Base-by-base conservation (phyloP, 2,797 vertebrate species). In the Cephalopachus bancanus region DNA sequence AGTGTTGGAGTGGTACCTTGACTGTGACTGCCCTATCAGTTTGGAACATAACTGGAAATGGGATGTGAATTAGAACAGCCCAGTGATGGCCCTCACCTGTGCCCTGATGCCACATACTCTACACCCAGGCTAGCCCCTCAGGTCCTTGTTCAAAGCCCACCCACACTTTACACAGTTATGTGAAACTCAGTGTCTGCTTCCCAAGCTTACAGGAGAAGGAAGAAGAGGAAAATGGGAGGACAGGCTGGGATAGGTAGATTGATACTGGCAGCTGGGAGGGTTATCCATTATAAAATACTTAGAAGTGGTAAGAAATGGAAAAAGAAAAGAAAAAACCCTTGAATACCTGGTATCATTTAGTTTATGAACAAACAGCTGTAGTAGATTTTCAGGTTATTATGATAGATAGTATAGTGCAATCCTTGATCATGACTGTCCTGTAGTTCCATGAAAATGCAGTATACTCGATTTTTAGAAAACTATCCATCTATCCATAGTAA, bases 391-490 rank as follows among this genome's bases (percentile, higher is more conserved):
- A 79, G 53, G 65, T 94, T 72, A 26, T 55, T 37, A 7, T 49
- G 26, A 49, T 17, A 84, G 55, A 37, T 22, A 8, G 22, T 37
- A 1, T 9, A 30, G 30, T 53, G 11, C 1, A 14, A 10, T 49
- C 15, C 60, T n/a, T 30, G 57, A 16, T 93, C 20, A 9, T 60
- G 44, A 51, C 59, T 44, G 37, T 33, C 22, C 37, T 55, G 9
- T 69, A 49, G 20, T 30, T 69, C 53, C 44, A 62, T 62, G 69
- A 51, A 83, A 71, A 16, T 69, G 3, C 22, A 37, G 17, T 59
- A 30, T 80, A n/a, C 28, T 65, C 30, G 49, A 16, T 57, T 86
- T 95, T 78, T 78, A 75, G 69, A 44, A 91, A 74, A 22, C 69
- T 81, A 59, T 44, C 44, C 44, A 44, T 30, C 33, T 12, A 62